Conservation (phyloP, 2,888 invertebrate genomes). For the Nebria brevicollis region DNA sequence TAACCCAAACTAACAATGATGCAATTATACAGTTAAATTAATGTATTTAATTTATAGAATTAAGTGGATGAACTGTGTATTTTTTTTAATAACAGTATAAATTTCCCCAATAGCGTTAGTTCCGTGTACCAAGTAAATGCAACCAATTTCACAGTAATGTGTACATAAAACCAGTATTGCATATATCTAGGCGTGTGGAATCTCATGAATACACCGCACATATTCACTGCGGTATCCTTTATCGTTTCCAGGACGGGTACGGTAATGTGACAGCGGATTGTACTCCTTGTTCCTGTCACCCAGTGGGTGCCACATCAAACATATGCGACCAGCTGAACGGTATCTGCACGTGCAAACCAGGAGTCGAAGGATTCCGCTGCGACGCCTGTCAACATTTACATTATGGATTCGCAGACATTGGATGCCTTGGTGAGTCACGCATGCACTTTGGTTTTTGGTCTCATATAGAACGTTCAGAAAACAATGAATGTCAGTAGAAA, state of each 20-base stretch:
- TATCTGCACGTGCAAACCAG: constrained; percentile 79
- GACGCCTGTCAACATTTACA: constrained; percentile 76
- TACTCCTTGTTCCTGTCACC: constrained; percentile 80
- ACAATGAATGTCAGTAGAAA: background rate
- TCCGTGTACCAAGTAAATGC: background rate
- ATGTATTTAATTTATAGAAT: no score
- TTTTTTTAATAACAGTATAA: background rate
- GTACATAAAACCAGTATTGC: background rate
- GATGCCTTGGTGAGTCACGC: constrained; percentile 74
- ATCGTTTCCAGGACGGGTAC: constrained; percentile 67
- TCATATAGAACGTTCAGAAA: background rate
- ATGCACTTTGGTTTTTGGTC: background rate
- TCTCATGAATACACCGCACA: background rate
- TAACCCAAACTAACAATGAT: no score
- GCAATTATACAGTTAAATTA: no score
- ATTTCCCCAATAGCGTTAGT: background rate
- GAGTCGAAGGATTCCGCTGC: constrained; percentile 82
- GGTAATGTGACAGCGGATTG: constrained; percentile 84
- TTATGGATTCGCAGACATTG: constrained; percentile 74
- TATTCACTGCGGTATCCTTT: constrained; percentile 16
- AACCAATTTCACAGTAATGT: constrained; percentile 7
- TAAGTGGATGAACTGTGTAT: background rate
- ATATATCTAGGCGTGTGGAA: background rate
- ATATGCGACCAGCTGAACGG: constrained; percentile 82
- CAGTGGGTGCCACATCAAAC: constrained; percentile 71